Base-by-base conservation (phyloP, 37 sponge, comb jelly and placozoan species). In the Agelas oroides region DNA sequence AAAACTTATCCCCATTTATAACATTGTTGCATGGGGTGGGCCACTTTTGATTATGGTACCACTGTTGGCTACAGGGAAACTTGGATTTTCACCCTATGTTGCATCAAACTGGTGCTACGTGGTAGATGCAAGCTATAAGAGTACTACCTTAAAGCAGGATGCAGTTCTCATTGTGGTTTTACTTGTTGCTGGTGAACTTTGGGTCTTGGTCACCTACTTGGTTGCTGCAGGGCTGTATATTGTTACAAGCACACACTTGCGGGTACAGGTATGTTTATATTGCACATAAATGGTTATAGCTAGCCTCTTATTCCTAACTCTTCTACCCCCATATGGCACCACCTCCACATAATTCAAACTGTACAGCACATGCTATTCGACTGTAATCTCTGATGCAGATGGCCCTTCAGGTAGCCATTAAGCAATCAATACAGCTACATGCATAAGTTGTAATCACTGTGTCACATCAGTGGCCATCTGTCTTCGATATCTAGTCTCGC, bases 101-200 rank as follows among this genome's bases (percentile, higher is more conserved):
- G 58, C 75, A 12, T 54, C 67, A 12, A 71, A 81, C 11, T 91
- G 91, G 91, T 91, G 91, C 59, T 86, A 59, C 33, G 71, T 86
- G 23, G 27, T 6, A 1, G 60, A 58, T 46, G 20, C 5, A 33
- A 41, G 37, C 21, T 21, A 30, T 3, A 31, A 77, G 12, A 24
- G 20, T 19, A 31, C 46, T 46, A 46, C 6, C 46, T 46, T 46
- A 46, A 46, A 46, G 46, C 3, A 46, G 6, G 32, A 79, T 64
- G 56, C 20, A 13, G 25, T 30, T 27, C 23, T 24, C 46, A 71
- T 78, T 40, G 35, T 70, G 0, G 14, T 71, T 23, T 59, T 90
- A 35, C 53, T 84, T 11, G 76, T 84, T 24, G 83, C 73, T 40
- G 91, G 91, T 17, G 84, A 90, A 70, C 67, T 78, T 0, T 90